Conservation (phyloP, 2,888 invertebrate species). For the Tenthredo mesomela region DNA sequence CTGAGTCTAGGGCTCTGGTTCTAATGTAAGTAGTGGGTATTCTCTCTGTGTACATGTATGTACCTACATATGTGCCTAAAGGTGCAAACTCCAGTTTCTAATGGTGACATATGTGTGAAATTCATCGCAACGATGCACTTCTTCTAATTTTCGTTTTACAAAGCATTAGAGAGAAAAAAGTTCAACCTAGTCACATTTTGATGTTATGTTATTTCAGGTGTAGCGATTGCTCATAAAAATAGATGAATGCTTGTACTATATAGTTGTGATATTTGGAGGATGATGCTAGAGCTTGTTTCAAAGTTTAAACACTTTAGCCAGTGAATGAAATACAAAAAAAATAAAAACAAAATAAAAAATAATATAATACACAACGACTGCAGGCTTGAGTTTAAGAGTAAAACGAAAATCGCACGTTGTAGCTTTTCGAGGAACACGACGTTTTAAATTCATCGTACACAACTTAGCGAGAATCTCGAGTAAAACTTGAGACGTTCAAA, state of each 20-base stretch:
- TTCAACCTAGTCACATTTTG: neutral
- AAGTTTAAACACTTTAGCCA: neutral
- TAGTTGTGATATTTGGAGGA: neutral
- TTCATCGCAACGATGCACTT: neutral
- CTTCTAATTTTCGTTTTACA: neutral
- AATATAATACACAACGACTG: neutral
- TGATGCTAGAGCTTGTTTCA: neutral
- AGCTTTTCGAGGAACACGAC: conserved; percentile 5
- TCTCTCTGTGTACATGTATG: neutral
- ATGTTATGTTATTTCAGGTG: neutral
- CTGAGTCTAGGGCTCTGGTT: neutral
- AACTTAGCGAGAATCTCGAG: conserved; percentile 26
- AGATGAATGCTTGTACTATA: neutral
- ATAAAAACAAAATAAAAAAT: neutral
- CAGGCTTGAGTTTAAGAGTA: neutral
- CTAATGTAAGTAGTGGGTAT: neutral
- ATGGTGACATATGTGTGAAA: conserved; percentile 7
- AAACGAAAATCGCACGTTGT: neutral
- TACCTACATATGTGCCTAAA: neutral
- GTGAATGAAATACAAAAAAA: neutral
- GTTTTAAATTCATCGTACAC: conserved; percentile 27
- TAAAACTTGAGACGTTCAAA: conserved; percentile 37
- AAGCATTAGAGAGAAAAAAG: neutral
- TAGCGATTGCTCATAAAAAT: neutral
- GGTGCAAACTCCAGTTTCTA: conserved; percentile 2